Evolutionary conservation across 1,140 invertebrate species (phyloP).

Genomic region (Drosophila sulfurigaster): DNA sequence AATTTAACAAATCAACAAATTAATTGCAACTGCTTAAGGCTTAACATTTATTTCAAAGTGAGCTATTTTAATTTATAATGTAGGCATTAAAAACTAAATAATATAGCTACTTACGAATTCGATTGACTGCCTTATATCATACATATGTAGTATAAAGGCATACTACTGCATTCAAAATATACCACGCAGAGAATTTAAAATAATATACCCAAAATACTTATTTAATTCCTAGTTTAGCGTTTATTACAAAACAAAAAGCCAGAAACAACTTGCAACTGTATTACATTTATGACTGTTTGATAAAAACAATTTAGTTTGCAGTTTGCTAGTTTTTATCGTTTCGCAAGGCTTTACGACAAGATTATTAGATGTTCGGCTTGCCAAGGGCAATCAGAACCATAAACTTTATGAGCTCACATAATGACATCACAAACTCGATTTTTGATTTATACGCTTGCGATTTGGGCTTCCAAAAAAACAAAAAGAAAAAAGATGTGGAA

Average conservation of each 20-base stretch:
- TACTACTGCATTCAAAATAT: too few species aligned
- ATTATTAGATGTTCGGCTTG: slow-evolving; percentile 28
- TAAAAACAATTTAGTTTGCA: slow-evolving; percentile 13
- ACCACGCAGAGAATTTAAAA: too few species aligned
- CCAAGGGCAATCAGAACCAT: slow-evolving; percentile 16
- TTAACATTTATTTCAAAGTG: too few species aligned
- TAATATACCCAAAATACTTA: neutral
- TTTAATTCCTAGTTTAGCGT: neutral
- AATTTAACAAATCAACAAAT: too few species aligned
- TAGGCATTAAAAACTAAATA: too few species aligned
- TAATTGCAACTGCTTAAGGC: too few species aligned
- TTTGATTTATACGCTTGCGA: slow-evolving; percentile 47
- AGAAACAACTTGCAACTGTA: slow-evolving; percentile 18
- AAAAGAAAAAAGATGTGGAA: neutral
- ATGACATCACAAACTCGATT: slow-evolving; percentile 69
- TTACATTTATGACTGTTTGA: slow-evolving; percentile 19
- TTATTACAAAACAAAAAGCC: slow-evolving; percentile 7
- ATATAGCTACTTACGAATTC: too few species aligned
- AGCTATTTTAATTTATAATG: too few species aligned
- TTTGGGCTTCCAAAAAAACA: slow-evolving; percentile 10
- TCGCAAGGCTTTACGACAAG: slow-evolving; percentile 5
- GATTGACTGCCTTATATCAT: too few species aligned
- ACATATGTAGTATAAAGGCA: too few species aligned
- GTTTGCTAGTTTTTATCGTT: slow-evolving; percentile 11
- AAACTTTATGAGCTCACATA: slow-evolving; percentile 48